phyloP scores from a whole-genome alignment of 2,113 vertebrate genomes.

The Heterotis niloticus region DNA sequence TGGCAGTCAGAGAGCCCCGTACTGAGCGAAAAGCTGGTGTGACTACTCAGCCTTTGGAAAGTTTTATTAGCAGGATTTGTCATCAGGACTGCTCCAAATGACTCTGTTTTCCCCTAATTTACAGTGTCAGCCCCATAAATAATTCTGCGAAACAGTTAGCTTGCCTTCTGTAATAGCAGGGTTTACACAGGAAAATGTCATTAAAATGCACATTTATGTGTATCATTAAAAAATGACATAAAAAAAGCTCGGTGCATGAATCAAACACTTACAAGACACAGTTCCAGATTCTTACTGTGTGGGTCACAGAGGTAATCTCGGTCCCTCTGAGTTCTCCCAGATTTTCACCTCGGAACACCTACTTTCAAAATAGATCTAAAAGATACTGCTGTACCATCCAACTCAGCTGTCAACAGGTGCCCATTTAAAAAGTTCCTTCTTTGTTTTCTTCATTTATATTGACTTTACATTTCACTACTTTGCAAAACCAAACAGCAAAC shows the following conservation, averaged over 20 bases:
- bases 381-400: background rate
- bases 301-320: constrained; percentile 25
- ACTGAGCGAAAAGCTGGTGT: constrained; percentile 6
- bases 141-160: constrained; percentile 22
- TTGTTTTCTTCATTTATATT: background rate
- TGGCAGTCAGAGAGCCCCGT: background rate
- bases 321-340: constrained; percentile 6
- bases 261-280: constrained; percentile 21
- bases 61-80: constrained; percentile 28
- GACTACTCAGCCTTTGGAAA: constrained; percentile 17
- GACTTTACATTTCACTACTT: background rate
- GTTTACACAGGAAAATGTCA: constrained; percentile 26
- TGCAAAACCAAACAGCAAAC: background rate
- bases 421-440: background rate
- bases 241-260: constrained; percentile 22
- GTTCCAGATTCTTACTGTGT: constrained; percentile 16
- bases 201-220: constrained; percentile 23
- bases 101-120: constrained; percentile 27
- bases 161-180: constrained; percentile 27
- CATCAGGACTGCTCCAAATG: constrained; percentile 18
- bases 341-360: background rate
- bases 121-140: constrained; percentile 27
- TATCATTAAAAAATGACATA: constrained; percentile 24
- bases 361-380: background rate
- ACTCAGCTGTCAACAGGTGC: background rate